Evolutionary conservation across 2,797 vertebrate species (phyloP).

Genomic region (Lacerta viridis): DNA sequence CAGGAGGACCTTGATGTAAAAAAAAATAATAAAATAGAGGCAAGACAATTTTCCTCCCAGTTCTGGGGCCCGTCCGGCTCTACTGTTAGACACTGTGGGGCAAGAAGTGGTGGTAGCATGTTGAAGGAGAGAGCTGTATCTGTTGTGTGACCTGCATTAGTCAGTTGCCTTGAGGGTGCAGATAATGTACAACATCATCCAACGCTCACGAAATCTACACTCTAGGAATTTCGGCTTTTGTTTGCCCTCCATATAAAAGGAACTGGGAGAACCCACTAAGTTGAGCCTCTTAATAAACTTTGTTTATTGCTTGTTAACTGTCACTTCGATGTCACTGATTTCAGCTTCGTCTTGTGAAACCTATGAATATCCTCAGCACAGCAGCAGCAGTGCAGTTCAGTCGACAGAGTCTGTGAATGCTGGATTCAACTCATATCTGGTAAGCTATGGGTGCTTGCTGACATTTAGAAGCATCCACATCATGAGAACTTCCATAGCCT

Average conservation of each 20-base stretch:
- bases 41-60: background rate
- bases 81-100: too few relatives aligned
- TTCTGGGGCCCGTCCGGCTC: background rate
- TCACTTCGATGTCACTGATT: conserved; percentile 4
- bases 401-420: conserved; percentile 92
- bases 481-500: too few relatives aligned
- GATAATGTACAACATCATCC: background rate
- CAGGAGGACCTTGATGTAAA: background rate
- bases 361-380: conserved; percentile 88
- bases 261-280: too few relatives aligned
- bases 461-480: too few relatives aligned
- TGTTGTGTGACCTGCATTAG: too few relatives aligned
- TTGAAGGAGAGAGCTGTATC: too few relatives aligned
- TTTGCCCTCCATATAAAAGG: too few relatives aligned
- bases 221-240: background rate
- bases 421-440: conserved; percentile 90
- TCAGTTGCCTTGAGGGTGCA: too few relatives aligned
- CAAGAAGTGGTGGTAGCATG: too few relatives aligned
- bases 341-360: conserved; percentile 96
- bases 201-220: background rate
- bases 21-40: background rate
- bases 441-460: conserved; percentile 76
- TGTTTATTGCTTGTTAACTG: background rate
- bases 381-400: conserved; percentile 84
- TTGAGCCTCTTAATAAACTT: too few relatives aligned